phyloP scores from a whole-genome alignment of 2,113 vertebrate species.

The Pomatorhinus ruficollis region DNA sequence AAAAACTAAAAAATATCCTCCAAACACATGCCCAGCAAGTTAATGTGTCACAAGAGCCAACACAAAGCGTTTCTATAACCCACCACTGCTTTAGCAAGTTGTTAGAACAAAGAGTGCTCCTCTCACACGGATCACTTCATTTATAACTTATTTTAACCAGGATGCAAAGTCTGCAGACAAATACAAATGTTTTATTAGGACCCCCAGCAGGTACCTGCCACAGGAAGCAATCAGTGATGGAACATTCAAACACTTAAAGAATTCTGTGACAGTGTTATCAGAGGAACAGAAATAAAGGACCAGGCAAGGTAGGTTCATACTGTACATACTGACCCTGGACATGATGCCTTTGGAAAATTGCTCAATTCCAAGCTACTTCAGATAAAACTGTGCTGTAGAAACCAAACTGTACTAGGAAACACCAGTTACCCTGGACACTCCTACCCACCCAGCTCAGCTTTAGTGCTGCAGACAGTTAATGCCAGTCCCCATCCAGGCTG shows the following conservation, averaged over 20 bases:
- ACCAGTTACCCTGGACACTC: not conserved
- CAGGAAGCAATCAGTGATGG: not conserved
- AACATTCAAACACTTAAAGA: not conserved
- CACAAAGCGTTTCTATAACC: not conserved
- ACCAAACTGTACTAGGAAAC: not conserved
- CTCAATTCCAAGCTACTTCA: not conserved
- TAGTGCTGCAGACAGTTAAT: not conserved
- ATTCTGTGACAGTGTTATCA: not conserved
- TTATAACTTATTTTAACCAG: not conserved
- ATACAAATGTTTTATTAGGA: not conserved
- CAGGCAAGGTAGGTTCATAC: not conserved
- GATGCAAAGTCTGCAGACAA: not conserved
- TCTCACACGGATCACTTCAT: not conserved
- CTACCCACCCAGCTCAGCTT: not conserved
- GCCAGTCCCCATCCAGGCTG: not conserved
- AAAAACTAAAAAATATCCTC: not conserved
- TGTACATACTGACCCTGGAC: not conserved
- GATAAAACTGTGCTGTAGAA: not conserved
- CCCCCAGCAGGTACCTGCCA: not conserved
- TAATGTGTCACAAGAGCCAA: not conserved
- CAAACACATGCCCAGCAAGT: not conserved
- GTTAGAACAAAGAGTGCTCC: not conserved
- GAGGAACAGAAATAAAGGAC: not conserved
- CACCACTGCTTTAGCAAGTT: not conserved
- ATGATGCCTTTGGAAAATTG: not conserved